These are phyloP conservation scores for Neostethus bicornis DNA, from an alignment of 2,797 vertebrate genomes.

Conservation along the genomic window DNA sequence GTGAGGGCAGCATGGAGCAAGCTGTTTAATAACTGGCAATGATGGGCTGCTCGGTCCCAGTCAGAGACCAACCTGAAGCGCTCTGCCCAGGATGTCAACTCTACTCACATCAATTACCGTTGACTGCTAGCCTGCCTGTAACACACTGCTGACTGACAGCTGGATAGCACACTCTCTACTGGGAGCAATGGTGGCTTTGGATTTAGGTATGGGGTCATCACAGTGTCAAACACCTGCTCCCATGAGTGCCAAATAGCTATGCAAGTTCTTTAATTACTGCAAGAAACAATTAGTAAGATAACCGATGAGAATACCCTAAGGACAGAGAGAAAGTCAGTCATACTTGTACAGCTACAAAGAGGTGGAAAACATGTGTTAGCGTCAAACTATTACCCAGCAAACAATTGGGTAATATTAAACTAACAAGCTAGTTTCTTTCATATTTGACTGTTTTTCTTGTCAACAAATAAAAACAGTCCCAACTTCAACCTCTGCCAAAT, in stretches of 20 bases:
- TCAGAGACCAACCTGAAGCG: constrained; percentile 80
- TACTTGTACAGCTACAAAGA: too few species aligned
- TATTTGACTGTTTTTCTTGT: too few species aligned
- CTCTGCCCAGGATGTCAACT: constrained; percentile 80
- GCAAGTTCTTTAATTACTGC: constrained; percentile 16
- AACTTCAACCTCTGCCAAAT: too few species aligned
- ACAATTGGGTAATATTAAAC: too few species aligned
- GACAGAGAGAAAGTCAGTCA: too few species aligned
- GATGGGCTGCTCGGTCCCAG: constrained; percentile 82
- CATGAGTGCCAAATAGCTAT: constrained; percentile 57
- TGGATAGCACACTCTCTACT: constrained; percentile 58
- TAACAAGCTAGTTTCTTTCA: too few species aligned
- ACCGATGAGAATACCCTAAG: too few species aligned
- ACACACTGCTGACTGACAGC: constrained; percentile 66
- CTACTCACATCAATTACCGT: constrained; percentile 81
- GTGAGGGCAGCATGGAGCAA: constrained; percentile 70
- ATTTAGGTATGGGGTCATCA: constrained; percentile 51
- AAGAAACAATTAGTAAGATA: too few species aligned
- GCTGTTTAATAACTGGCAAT: constrained; percentile 83
- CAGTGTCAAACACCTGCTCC: constrained; percentile 66
- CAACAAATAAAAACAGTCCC: too few species aligned
- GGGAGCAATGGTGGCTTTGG: constrained; percentile 61
- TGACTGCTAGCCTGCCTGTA: constrained; percentile 67
- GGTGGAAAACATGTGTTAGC: too few species aligned
- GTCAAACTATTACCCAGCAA: too few species aligned